Percentiles rank a stretch among this genome's conserved stretches.
Evolutionary conservation across 2,113 vertebrate genomes (phyloP).

Genomic region (Sapayoa aenigma): DNA sequence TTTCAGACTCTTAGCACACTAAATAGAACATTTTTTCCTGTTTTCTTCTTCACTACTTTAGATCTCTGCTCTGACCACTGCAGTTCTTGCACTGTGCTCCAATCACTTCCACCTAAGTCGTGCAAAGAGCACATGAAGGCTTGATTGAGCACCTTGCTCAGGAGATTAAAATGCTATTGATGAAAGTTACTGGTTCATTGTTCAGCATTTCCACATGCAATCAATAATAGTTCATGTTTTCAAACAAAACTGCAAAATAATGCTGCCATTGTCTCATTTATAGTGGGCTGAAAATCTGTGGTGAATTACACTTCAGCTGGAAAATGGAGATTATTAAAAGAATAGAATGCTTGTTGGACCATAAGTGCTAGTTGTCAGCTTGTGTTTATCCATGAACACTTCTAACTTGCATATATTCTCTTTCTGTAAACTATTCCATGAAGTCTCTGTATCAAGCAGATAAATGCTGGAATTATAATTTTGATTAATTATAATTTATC

Average conservation of each 20-base stretch:
- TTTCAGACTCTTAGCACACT: not conserved
- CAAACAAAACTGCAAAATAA: not conserved
- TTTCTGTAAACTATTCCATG: not conserved
- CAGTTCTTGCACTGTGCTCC: not conserved
- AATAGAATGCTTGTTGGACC: not conserved
- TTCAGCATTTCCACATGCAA: not conserved
- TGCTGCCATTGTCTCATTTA: not conserved
- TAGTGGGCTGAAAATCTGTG: not conserved
- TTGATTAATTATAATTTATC: not conserved
- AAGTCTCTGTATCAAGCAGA: not conserved
- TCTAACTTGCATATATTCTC: not conserved
- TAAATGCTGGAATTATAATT: not conserved
- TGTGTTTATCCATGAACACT: not conserved
- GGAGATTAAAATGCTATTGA: not conserved
- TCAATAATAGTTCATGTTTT: not conserved
- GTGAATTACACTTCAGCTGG: not conserved
- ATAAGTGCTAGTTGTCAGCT: not conserved
- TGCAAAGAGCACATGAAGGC: not conserved
- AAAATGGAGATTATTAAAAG: not conserved
- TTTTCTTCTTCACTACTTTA: not conserved
- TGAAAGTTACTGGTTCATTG: not conserved
- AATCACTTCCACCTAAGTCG: rapidly evolving
- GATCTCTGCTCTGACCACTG: rapidly evolving
- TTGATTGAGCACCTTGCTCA: not conserved
- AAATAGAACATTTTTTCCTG: not conserved